These are phyloP conservation scores for Beroe forskalii DNA, from an alignment of 37 sponge, comb jelly and placozoan species.

Conservation along the genomic window DNA sequence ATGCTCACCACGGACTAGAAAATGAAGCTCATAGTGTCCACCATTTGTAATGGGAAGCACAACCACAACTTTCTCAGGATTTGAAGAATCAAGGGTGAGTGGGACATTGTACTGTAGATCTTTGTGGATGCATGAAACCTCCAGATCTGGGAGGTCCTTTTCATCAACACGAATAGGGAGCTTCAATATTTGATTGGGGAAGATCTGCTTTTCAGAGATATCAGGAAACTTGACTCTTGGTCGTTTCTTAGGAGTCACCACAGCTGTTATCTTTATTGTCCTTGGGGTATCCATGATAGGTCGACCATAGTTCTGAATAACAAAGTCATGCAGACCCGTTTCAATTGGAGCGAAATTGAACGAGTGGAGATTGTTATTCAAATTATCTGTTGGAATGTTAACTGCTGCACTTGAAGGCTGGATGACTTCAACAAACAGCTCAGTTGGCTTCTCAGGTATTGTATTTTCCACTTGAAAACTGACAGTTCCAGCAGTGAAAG, in stretches of 20 bases:
- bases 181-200: neutral
- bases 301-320: neutral
- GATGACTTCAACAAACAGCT: neutral
- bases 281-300: neutral
- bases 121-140: neutral
- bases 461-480: slow-evolving; percentile 38
- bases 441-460: neutral
- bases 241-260: neutral
- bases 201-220: neutral
- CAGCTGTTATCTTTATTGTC: neutral
- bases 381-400: neutral
- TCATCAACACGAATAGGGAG: slow-evolving; percentile 2
- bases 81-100: neutral
- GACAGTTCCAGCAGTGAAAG: neutral
- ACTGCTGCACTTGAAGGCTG: neutral
- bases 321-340: neutral
- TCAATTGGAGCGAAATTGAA: slow-evolving; percentile 21
- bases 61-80: neutral
- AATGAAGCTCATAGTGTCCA: neutral
- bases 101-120: neutral
- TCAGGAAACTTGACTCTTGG: slow-evolving; percentile 14
- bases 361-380: neutral
- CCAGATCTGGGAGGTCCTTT: neutral
- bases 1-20: neutral
- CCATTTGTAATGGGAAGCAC: neutral